Evolutionary conservation across 1,140 invertebrate genomes (phyloP).

Genomic region (Zaprionus lachaisei): DNA sequence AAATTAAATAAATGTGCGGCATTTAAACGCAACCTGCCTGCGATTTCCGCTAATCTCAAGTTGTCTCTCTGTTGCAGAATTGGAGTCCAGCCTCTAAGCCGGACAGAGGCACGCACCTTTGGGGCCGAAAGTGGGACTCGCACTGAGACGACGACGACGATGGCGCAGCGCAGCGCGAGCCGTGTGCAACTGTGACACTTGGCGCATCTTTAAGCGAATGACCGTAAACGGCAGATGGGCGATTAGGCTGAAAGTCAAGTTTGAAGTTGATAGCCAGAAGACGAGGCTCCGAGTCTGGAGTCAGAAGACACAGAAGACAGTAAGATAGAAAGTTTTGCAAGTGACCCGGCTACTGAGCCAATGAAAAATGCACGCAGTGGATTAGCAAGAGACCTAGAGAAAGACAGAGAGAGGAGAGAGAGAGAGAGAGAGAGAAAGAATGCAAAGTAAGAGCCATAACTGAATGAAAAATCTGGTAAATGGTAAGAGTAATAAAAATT

Average conservation of each 20-base stretch:
- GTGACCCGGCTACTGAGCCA: conserved; percentile 77
- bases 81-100: conserved; percentile 1
- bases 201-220: conserved; percentile 61
- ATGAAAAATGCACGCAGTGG: conserved; percentile 69
- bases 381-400: conserved; percentile 19
- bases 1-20: conserved; percentile 80
- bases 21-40: conserved; percentile 71
- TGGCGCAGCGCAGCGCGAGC: background rate
- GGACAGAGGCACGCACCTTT: conserved; percentile 42
- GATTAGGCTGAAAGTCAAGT: conserved; percentile 60
- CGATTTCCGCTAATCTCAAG: conserved; percentile 59
- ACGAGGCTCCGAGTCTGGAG: conserved; percentile 20
- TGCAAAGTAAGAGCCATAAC: conserved; percentile 77
- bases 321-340: conserved; percentile 74
- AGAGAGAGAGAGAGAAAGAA: conserved; percentile 40
- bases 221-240: conserved; percentile 60
- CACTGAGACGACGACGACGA: background rate
- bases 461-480: conserved; percentile 74
- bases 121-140: conserved; percentile 6
- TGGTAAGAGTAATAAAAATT: conserved; percentile 76
- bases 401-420: conserved; percentile 7
- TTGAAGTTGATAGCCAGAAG: conserved; percentile 52
- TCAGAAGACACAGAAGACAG: conserved; percentile 17
- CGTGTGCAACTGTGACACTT: conserved; percentile 57
- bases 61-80: conserved; percentile 30